phyloP scores from a whole-genome alignment of 1,140 invertebrate species.

The Bombus balteatus region DNA sequence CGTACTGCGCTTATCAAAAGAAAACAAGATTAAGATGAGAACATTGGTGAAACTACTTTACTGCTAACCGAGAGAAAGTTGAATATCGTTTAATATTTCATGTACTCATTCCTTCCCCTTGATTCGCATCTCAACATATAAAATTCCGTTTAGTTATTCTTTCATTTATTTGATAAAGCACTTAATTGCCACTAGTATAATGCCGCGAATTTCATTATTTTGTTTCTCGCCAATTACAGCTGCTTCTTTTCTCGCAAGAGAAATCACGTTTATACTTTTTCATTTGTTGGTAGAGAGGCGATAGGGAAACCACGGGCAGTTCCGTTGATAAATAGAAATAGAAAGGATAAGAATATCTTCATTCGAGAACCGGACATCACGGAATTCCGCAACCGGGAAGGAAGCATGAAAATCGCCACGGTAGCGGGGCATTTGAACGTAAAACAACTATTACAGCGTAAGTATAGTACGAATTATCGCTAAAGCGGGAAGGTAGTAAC shows the following conservation, averaged over 20 bases:
- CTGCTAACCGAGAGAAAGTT: slow-evolving; percentile 66
- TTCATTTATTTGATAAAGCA: neutral
- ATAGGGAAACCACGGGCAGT: neutral
- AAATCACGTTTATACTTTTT: neutral
- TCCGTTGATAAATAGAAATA: slow-evolving; percentile 16
- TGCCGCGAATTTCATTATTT: neutral
- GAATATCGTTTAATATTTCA: slow-evolving; percentile 72
- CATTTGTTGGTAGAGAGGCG: neutral
- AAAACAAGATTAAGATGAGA: slow-evolving; percentile 17
- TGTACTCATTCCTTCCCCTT: slow-evolving; percentile 23
- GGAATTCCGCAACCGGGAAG: neutral
- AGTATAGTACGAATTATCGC: slow-evolving; percentile 48
- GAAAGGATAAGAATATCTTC: neutral
- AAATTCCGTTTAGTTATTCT: neutral
- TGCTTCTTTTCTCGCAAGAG: neutral
- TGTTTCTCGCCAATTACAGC: neutral
- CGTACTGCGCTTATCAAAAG: neutral
- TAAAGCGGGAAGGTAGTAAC: slow-evolving; percentile 55
- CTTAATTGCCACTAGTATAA: neutral
- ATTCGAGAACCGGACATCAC: neutral
- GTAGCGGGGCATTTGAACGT: neutral
- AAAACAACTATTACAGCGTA: slow-evolving; percentile 20
- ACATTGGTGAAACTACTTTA: slow-evolving; percentile 41
- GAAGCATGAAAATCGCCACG: neutral
- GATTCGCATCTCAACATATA: neutral